phyloP scores from a whole-genome alignment of 2,888 invertebrate genomes.

The Tetragnatha montana region DNA sequence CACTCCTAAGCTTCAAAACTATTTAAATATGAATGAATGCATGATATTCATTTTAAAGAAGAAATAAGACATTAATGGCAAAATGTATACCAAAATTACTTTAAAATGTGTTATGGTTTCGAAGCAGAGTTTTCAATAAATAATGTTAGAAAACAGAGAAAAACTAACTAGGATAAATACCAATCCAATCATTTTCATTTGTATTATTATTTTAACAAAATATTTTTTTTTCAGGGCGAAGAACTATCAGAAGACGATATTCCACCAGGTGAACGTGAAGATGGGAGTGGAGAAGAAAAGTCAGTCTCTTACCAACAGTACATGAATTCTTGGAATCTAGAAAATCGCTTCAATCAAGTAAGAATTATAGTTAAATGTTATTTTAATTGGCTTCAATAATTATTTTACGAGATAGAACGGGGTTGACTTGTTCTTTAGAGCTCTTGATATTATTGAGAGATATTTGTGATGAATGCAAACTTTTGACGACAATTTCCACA shows the following conservation, averaged over 20 bases:
- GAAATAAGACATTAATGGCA: no score
- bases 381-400: no score
- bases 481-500: no score
- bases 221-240: conserved; percentile 34
- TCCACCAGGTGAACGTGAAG: conserved; percentile 62
- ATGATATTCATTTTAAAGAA: no score
- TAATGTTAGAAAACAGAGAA: background rate
- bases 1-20: no score
- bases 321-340: conserved; percentile 54
- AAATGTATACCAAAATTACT: no score
- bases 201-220: background rate
- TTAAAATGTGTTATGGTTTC: no score
- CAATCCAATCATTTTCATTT: background rate
- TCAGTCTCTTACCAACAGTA: conserved; percentile 56
- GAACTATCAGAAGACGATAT: conserved; percentile 68
- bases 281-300: conserved; percentile 69
- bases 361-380: background rate
- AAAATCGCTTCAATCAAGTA: conserved; percentile 21
- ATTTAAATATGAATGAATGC: no score
- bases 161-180: background rate
- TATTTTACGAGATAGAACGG: no score
- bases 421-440: no score
- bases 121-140: background rate
- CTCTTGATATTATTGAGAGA: no score
- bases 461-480: no score